Evolutionary conservation across 1,140 invertebrate species (phyloP).

Genomic region (Helicorthomorpha holstii): DNA sequence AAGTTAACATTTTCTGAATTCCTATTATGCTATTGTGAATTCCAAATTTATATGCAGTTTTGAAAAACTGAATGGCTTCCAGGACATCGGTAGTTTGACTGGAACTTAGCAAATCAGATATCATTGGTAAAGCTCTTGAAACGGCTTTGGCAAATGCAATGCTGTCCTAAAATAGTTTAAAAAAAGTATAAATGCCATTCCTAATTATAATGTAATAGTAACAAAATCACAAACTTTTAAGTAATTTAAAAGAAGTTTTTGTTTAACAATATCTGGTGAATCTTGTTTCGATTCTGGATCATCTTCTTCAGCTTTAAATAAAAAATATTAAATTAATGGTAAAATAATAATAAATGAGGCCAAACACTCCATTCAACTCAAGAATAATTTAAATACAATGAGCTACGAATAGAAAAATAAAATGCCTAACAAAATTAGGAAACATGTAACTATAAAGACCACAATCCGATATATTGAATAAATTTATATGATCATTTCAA

Average conservation of each 20-base stretch:
- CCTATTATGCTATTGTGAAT: slow-evolving; percentile 49
- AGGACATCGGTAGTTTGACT: slow-evolving; percentile 54
- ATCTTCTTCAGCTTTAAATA: too few relatives aligned
- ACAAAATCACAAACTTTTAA: slow-evolving; percentile 24
- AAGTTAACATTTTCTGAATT: slow-evolving; percentile 51
- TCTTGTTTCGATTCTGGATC: too few relatives aligned
- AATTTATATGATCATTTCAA: too few relatives aligned
- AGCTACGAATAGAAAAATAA: too few relatives aligned
- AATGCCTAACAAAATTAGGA: too few relatives aligned
- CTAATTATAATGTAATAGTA: too few relatives aligned
- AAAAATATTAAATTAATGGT: too few relatives aligned
- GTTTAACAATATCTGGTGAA: not conserved
- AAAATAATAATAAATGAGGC: too few relatives aligned
- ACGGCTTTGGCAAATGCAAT: slow-evolving; percentile 45
- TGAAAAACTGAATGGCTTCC: slow-evolving; percentile 71
- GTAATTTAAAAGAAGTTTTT: slow-evolving; percentile 21
- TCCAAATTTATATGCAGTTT: slow-evolving; percentile 56
- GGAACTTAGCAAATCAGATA: slow-evolving; percentile 53
- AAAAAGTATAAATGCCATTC: not conserved
- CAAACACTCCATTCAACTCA: too few relatives aligned
- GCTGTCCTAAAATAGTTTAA: slow-evolving; percentile 34
- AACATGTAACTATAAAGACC: too few relatives aligned
- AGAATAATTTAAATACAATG: too few relatives aligned
- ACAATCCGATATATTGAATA: too few relatives aligned
- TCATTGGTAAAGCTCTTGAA: slow-evolving; percentile 46